These are phyloP conservation scores for Drosophila littoralis DNA, from an alignment of 1,140 invertebrate species.

Conservation along the genomic window DNA sequence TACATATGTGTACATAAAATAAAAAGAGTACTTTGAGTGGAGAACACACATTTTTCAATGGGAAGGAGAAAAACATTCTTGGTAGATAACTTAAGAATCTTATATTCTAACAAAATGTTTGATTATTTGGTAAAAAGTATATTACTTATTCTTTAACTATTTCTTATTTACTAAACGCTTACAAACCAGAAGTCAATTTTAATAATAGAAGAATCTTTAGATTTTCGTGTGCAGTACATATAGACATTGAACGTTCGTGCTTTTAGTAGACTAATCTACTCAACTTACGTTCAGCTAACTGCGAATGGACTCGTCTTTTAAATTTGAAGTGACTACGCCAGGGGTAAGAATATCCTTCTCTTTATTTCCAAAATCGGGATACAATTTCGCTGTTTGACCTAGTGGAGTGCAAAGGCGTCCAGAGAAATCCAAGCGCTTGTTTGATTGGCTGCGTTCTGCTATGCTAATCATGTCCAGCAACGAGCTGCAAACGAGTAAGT, in stretches of 20 bases:
- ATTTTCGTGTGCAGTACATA: not conserved
- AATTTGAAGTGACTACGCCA: constrained; percentile 23
- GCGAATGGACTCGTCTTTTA: constrained; percentile 61
- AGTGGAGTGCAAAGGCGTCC: constrained; percentile 89
- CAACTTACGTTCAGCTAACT: constrained; percentile 15
- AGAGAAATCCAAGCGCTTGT: constrained; percentile 90
- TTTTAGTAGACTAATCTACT: not conserved
- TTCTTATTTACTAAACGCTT: no score
- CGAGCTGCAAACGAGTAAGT: constrained; percentile 84
- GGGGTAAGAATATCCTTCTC: constrained; percentile 65
- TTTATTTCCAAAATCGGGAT: constrained; percentile 89
- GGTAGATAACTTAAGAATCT: not conserved
- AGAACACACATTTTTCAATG: not conserved
- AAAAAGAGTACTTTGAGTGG: constrained; percentile 8
- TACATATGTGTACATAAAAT: constrained; percentile 6
- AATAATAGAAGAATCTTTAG: not conserved
- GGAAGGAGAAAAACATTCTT: not conserved
- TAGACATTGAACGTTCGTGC: not conserved
- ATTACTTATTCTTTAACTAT: no score
- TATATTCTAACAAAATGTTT: not conserved
- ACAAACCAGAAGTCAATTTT: not conserved
- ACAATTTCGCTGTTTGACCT: constrained; percentile 89
- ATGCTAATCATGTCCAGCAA: constrained; percentile 89
- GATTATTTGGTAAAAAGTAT: no score
- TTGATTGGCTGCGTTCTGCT: constrained; percentile 85